Percentiles rank a stretch among this genome's conserved stretches.
Evolutionary conservation across 1,140 invertebrate genomes (phyloP).

Genomic region (Sesamia nonagrioides): DNA sequence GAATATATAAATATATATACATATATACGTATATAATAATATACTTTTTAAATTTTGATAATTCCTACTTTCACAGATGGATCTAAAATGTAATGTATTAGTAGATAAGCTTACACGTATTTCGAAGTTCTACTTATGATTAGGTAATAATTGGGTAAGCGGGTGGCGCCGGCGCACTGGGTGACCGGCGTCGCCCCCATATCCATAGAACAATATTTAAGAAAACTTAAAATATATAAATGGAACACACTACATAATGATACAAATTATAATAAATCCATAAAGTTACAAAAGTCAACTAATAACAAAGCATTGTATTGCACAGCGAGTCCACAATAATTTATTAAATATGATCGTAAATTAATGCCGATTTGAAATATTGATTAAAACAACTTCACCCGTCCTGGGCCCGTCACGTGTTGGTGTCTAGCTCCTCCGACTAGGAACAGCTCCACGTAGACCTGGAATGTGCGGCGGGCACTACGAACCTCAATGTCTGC

Average conservation of each 20-base stretch:
- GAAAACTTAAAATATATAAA: slow-evolving; percentile 68
- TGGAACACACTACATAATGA: slow-evolving; percentile 70
- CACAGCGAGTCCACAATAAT: slow-evolving; percentile 83
- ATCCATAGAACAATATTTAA: slow-evolving; percentile 27
- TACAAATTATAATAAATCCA: slow-evolving; percentile 78
- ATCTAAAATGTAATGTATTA: slow-evolving; percentile 72
- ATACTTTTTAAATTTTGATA: slow-evolving; percentile 82
- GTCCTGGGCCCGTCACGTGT: slow-evolving; percentile 25
- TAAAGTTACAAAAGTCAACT: slow-evolving; percentile 79
- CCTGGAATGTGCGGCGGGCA: slow-evolving; percentile 37
- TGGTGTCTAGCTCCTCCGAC: slow-evolving; percentile 36
- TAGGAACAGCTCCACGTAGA: slow-evolving; percentile 39
- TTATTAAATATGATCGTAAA: slow-evolving; percentile 71
- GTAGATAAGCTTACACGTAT: slow-evolving; percentile 78
- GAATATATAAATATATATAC: slow-evolving; percentile 66
- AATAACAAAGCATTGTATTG: slow-evolving; percentile 85
- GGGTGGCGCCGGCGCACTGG: slow-evolving; percentile 47
- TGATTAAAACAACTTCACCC: slow-evolving; percentile 43
- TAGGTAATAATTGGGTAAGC: slow-evolving; percentile 56
- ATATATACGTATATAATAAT: too few species aligned
- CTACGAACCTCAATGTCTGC: slow-evolving; percentile 28
- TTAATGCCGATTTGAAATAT: slow-evolving; percentile 67
- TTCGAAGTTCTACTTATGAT: slow-evolving; percentile 63
- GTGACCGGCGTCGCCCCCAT: not conserved
- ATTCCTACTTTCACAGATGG: slow-evolving; percentile 79